phyloP scores from a whole-genome alignment of 2,888 invertebrate genomes.

The Athalia cordata region DNA sequence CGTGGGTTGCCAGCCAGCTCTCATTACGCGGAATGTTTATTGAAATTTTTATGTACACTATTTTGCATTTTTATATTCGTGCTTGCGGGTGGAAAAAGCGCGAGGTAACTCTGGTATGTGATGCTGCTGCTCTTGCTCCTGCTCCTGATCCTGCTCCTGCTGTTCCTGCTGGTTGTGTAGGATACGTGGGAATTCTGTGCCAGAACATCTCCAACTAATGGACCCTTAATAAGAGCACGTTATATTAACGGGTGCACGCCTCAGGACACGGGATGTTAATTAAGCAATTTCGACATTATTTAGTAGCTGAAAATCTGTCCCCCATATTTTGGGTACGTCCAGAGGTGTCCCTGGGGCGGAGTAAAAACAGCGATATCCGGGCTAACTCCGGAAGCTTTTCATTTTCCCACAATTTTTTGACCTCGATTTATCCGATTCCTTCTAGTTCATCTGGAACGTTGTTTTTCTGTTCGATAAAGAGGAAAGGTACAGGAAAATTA shows the following conservation, averaged over 20 bases:
- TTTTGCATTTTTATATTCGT: slow-evolving; percentile 56
- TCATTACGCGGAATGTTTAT: slow-evolving; percentile 52
- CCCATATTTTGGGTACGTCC: neutral
- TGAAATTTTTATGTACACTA: slow-evolving; percentile 57
- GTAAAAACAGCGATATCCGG: neutral
- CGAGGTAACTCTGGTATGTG: too few species aligned
- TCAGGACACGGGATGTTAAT: slow-evolving; percentile 31
- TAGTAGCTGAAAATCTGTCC: slow-evolving; percentile 26
- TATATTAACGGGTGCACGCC: slow-evolving; percentile 34
- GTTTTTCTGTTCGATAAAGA: too few species aligned
- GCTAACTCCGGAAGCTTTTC: too few species aligned
- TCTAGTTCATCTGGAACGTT: too few species aligned
- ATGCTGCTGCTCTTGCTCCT: too few species aligned
- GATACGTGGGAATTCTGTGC: slow-evolving; percentile 33
- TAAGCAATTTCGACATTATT: slow-evolving; percentile 36
- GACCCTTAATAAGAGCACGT: slow-evolving; percentile 39
- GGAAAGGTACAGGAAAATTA: too few species aligned
- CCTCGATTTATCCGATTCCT: too few species aligned
- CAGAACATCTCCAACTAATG: slow-evolving; percentile 35
- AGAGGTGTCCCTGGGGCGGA: neutral
- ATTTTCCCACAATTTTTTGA: too few species aligned
- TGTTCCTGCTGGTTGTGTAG: neutral
- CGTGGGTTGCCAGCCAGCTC: slow-evolving; percentile 20
- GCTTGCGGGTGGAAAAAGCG: too few species aligned
- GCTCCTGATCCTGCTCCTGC: too few species aligned